Conservation (phyloP, 2,113 vertebrate genomes). For the Centrocercus urophasianus region DNA sequence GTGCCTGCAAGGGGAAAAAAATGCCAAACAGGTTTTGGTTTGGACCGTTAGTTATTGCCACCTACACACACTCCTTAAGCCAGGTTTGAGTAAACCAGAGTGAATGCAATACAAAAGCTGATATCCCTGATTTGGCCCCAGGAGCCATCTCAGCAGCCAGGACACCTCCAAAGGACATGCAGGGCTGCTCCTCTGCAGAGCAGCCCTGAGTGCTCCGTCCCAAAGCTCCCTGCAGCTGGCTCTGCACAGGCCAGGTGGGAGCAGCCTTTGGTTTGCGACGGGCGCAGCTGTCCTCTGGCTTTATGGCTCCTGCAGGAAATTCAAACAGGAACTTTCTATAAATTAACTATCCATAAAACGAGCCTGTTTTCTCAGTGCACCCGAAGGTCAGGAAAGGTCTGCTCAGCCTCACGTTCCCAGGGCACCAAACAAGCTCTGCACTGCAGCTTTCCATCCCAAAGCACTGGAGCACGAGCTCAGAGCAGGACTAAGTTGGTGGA, state of each 20-base stretch:
- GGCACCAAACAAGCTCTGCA: not conserved
- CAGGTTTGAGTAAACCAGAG: not conserved
- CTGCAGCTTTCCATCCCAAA: not conserved
- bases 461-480: not conserved
- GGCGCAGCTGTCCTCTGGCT: constrained; percentile 29
- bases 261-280: not conserved
- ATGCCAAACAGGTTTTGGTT: not conserved
- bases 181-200: not conserved
- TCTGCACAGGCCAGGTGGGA: constrained; percentile 2
- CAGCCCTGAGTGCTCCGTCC: not conserved
- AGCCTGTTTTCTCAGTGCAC: not conserved
- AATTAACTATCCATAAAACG: constrained; percentile 70
- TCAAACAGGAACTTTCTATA: constrained; percentile 65
- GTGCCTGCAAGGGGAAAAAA: not conserved
- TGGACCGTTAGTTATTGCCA: not conserved
- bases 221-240: not conserved
- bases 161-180: not conserved
- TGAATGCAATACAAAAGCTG: not conserved
- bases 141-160: not conserved
- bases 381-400: constrained; percentile 26
- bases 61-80: not conserved
- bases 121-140: accelerated
- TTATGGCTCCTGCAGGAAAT: constrained; percentile 56
- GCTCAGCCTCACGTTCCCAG: not conserved
- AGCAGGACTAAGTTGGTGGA: not conserved